A percentile compares a stretch with the other conserved stretches of the same genome.
phyloP scores from a whole-genome alignment of 2,888 invertebrate species.

The Anarsia innoxiella region DNA sequence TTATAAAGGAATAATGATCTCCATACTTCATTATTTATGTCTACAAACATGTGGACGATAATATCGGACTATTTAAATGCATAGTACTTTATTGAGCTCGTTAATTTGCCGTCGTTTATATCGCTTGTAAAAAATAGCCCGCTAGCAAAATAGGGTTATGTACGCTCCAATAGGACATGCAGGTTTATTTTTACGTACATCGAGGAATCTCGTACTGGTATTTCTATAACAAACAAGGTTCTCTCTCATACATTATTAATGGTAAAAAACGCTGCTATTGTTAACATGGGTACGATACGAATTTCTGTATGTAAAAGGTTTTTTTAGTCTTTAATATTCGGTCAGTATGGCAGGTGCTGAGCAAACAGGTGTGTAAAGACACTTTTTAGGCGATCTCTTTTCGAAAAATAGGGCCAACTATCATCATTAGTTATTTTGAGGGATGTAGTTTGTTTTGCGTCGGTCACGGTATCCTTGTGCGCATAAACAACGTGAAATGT shows the following conservation, averaged over 20 bases:
- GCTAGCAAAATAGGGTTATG: conserved; percentile 3
- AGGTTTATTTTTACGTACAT: conserved; percentile 3
- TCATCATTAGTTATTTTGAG: conserved; percentile 42
- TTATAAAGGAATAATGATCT: conserved; percentile 58
- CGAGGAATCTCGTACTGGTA: conserved; percentile 6
- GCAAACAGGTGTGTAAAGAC: conserved; percentile 50
- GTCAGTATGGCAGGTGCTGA: conserved; percentile 55
- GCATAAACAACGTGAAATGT: conserved; percentile 43
- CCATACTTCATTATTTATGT: conserved; percentile 32
- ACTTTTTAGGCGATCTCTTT: conserved; percentile 34
- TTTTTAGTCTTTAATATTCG: conserved; percentile 42
- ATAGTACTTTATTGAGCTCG: conserved; percentile 14
- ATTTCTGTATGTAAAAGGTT: conserved; percentile 29
- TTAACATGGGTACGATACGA: conserved; percentile 36
- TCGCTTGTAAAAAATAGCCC: conserved; percentile 8
- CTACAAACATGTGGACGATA: conserved; percentile 20
- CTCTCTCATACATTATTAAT: conserved; percentile 28
- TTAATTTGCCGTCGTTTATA: conserved; percentile 11
- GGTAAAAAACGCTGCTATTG: conserved; percentile 33
- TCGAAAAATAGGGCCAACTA: conserved; percentile 42
- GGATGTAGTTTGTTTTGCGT: conserved; percentile 62
- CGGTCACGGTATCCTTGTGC: conserved; percentile 58
- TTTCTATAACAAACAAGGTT: conserved; percentile 17
- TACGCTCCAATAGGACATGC: conserved; percentile 5
- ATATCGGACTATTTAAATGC: conserved; percentile 25